Base-by-base conservation (phyloP, 1,140 invertebrate genomes). In the Nixonia krombeini region DNA sequence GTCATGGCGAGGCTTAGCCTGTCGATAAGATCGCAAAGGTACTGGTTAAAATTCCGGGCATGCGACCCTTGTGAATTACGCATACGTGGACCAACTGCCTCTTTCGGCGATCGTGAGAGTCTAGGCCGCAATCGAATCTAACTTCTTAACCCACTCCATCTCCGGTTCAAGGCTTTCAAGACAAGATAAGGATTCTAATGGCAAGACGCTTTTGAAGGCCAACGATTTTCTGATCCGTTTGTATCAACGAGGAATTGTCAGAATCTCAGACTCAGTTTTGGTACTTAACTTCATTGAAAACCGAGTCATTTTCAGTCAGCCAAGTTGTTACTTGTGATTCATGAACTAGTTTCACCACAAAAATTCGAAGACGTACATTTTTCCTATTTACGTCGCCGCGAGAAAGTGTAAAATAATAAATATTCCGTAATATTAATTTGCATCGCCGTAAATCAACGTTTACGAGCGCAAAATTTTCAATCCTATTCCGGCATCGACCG, bases 151-250 rank as follows among this genome's bases (percentile, higher is more conserved):
- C 26, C 28, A 26, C 12, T 38, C 37, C 47, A 41, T 28, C 29
- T 33, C 28, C 25, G 1, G 47, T 41, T 41, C 42, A 45, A 57
- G 40, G 47, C 45, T 46, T 35, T 16, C 33, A 47, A 46, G 37
- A 67, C 56, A 59, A 61, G 55, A 49, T 45, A 46, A 46, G 45
- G 64, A 56, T 61, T 62, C 65, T 69, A 69, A 69, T 68, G 52
- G 58, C 49, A 21, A 50, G 49, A 13, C 40, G 26, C 13, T 28
- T 13, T 8, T 31, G 52, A 58, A 63, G 58, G 52, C 12, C 49
- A 25, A 4, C 28, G 23, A 31, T 52, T 41, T 57, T 51, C 52
- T 53, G 57, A 49, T 44, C 41, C 45, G 50, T 41, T 55, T 7
- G 37, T 51, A 56, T 62, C 53, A 51, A 58, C 52, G 44, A 57